Evolutionary conservation across 2,113 vertebrate genomes (phyloP).

Genomic region (Spermophilus dauricus): DNA sequence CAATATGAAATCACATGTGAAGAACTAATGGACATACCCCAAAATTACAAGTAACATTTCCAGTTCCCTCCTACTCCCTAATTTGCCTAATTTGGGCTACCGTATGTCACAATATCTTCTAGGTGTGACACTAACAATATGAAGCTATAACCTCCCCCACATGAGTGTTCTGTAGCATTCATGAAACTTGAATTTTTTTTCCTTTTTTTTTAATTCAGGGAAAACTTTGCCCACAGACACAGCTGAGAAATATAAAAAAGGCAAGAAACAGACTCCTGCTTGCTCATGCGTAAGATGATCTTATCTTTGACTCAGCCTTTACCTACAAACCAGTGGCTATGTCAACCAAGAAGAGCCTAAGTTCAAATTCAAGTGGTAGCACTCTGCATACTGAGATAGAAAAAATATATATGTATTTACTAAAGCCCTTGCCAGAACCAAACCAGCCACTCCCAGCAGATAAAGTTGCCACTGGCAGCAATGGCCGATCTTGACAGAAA

Average conservation of each 20-base stretch:
- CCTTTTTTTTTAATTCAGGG: not conserved
- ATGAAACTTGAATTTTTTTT: not conserved
- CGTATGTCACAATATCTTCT: not conserved
- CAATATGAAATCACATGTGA: not conserved
- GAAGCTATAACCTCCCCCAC: not conserved
- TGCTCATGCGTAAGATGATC: not conserved
- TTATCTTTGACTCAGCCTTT: not conserved
- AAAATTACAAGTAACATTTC: not conserved
- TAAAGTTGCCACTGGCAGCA: not conserved
- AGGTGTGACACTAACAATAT: not conserved
- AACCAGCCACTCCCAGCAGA: not conserved
- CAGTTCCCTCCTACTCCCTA: not conserved
- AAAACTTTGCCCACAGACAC: not conserved
- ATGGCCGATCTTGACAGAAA: not conserved
- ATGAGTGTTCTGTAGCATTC: not conserved
- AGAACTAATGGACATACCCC: not conserved
- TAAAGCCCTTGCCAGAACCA: not conserved
- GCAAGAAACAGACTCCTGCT: not conserved
- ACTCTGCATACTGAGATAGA: not conserved
- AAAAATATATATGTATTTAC: not conserved
- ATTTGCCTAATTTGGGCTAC: no score
- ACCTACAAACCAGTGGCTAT: not conserved
- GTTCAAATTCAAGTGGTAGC: not conserved
- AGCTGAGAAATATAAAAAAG: constrained; percentile 38
- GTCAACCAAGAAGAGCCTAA: not conserved